Base-by-base conservation (phyloP, 2,113 vertebrate species). In the Craseonycteris thonglongyai region DNA sequence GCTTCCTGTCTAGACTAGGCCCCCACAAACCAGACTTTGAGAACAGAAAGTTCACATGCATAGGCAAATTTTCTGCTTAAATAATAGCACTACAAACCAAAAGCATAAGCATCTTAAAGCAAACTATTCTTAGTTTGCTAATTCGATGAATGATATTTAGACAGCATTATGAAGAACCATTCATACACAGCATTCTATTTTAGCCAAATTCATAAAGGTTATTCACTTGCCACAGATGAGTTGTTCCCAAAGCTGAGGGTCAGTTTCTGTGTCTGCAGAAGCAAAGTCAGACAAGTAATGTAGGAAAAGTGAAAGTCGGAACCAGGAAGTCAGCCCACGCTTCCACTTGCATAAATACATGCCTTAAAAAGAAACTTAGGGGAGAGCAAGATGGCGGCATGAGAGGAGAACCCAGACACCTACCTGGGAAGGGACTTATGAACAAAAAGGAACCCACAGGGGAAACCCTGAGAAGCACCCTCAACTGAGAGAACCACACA, bases 61-160 rank as follows among this genome's bases (percentile, higher is more conserved):
- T 71, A 90, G 88, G 81, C 14, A 90, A 75, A 84, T 51, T 90
- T 90, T 92, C 61, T 94, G 47, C 76, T 84, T 76, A 87, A 83
- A n/a, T 71, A 74, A 79, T 71, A 83, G 83, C 19, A 35, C 14
- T 76, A 92, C 84, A 94, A 93, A 47, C 21, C 59, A 71, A 85
- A 76, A 26, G 6, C 47, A 75, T 65, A 80, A 45, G 10, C 42
- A 93, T 58, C 65, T 54, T 83, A 95, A 90, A 95, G 47, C 35
- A 93, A 92, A 80, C 40, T 78, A 51, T 47, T 83, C 22, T 40
- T 63, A 49, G 35, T 63, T 33, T 72, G 8, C 22, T 90, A 90
- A 96, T 66, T 95, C 81, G 47, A 71, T 71, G 51, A 92, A 68
- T 75, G 42, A 69, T 72, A 92, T 85, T 93, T 95, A 76, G 6